Conservation (phyloP, 2,113 vertebrate genomes). For the Tachycineta bicolor region DNA sequence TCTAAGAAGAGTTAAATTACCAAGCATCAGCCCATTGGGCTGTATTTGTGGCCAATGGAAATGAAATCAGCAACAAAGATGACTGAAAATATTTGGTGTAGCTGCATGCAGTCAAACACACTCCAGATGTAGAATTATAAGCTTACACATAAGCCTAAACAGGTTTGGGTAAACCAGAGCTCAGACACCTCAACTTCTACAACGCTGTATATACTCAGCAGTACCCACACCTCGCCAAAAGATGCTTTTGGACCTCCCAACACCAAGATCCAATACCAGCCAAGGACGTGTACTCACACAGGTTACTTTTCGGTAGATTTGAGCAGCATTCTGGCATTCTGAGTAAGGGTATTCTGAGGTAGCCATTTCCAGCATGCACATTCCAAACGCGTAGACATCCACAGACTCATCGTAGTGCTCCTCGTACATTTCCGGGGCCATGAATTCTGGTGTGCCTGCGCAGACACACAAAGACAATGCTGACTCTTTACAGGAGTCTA, state of each 20-base stretch:
- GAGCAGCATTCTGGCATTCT: slow-evolving; percentile 98
- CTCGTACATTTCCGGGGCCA: slow-evolving; percentile 99
- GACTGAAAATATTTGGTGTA: not conserved
- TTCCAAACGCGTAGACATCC: slow-evolving; percentile 97
- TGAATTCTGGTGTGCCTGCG: slow-evolving; percentile 96
- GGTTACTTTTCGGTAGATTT: slow-evolving; percentile 99
- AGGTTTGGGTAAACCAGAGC: not conserved
- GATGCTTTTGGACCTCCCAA: not conserved
- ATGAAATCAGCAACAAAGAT: not conserved
- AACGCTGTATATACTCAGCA: accelerated
- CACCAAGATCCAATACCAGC: not conserved
- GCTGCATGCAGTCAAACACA: not conserved
- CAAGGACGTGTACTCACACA: slow-evolving; percentile 82
- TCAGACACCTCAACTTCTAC: not conserved
- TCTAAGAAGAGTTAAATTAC: not conserved
- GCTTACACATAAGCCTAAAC: not conserved
- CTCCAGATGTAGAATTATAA: accelerated
- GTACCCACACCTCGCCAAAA: not conserved
- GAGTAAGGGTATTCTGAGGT: slow-evolving; percentile 98
- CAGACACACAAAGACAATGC: not conserved
- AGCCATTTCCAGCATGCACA: slow-evolving; percentile 99
- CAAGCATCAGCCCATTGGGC: not conserved
- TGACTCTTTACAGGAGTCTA: too few species aligned
- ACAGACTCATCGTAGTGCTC: slow-evolving; percentile 96
- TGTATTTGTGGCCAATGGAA: not conserved